phyloP scores from a whole-genome alignment of 2,113 vertebrate species.

The Crypturellus undulatus region DNA sequence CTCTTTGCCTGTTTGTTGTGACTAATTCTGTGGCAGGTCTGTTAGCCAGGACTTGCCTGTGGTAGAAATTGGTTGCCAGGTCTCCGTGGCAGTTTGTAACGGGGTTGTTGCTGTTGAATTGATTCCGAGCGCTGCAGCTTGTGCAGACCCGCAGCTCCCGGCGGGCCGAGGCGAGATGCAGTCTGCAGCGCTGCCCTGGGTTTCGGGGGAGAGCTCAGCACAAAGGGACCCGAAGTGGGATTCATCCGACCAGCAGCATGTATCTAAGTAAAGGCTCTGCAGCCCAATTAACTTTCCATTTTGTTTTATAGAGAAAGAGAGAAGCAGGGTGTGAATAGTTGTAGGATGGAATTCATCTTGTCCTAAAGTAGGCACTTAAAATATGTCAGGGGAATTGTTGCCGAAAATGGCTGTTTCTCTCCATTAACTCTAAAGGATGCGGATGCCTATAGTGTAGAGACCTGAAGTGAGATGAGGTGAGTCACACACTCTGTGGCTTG shows the following conservation, averaged over 20 bases:
- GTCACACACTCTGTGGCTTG: rapidly evolving
- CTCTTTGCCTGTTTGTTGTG: not conserved
- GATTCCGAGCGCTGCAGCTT: not conserved
- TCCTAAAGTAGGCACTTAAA: constrained; percentile 17
- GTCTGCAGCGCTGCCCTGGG: not conserved
- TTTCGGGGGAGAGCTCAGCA: not conserved
- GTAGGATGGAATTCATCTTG: not conserved
- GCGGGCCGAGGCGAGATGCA: not conserved
- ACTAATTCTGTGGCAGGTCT: not conserved
- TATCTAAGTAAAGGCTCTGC: not conserved
- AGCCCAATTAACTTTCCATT: not conserved
- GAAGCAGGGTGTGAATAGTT: not conserved
- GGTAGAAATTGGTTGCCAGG: not conserved
- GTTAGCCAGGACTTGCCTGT: not conserved
- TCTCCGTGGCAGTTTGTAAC: rapidly evolving
- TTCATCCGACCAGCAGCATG: rapidly evolving
- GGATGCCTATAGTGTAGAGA: not conserved
- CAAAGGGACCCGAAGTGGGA: not conserved
- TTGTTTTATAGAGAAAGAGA: not conserved
- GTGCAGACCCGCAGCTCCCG: not conserved
- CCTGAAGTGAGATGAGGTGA: not conserved
- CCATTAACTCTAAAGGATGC: not conserved
- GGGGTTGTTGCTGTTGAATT: not conserved
- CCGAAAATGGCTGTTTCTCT: not conserved
- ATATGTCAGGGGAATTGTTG: not conserved